Evolutionary conservation across 2,888 invertebrate species (phyloP), one percentile per base, ranked within the genome.

Genomic region (Scrobipalpa atriplicella): DNA sequence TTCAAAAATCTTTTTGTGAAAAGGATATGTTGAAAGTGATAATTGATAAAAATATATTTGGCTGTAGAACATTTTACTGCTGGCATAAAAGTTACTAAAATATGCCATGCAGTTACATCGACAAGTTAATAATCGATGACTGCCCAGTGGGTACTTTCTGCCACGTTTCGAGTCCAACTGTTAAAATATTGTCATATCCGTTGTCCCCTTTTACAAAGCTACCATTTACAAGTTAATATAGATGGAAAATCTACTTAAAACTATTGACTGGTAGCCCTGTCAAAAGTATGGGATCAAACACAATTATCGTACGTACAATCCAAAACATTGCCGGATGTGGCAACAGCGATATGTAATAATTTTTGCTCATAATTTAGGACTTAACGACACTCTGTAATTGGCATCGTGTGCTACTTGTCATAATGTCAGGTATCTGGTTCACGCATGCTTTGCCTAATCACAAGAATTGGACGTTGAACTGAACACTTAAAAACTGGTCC

Each of bases 381-480:
- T 29, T n/a, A 58, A 9, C n/a, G 8, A 29, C 75, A 79, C 73
- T 72, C 78, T 78, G 76, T 78, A 73, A 80, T 75, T 76, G 77
- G 77, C 70, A 63, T 63, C 63, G 63, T 63, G 11, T 62, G 3
- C 77, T 79, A 77, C 75, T 82, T 78, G 81, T 83, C 82, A 80
- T 81, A 77, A 74, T 78, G 38, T 86, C 85, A 85, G 85, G 85
- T 87, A 85, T 86, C 83, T 86, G 85, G 83, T 88, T 86, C 86
- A 89, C 87, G 86, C 88, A 86, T 87, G 83, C 86, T 88, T 87
- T 90, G 88, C 88, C 89, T 89, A 86, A 89, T 86, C 86, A 86
- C 87, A 87, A 81, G 81, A 84, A 82, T 83, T 92, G 91, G 92
- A 91, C 91, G 91, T 86, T 86, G 85, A 82, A 85, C 86, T 89